Evolutionary conservation across 2,113 vertebrate genomes (phyloP).

Genomic region (Coregonus clupeaformis): DNA sequence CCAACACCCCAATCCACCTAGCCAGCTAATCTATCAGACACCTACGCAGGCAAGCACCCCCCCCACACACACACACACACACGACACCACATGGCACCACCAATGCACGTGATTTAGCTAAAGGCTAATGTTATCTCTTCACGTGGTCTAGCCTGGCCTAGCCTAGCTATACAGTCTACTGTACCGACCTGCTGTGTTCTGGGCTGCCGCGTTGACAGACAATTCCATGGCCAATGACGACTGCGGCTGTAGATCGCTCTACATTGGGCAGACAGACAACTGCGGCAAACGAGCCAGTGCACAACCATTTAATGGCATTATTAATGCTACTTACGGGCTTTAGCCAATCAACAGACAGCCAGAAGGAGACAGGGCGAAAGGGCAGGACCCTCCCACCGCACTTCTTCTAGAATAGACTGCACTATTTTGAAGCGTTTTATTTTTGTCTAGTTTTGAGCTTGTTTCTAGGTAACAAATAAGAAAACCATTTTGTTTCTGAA

Average conservation of each 20-base stretch:
- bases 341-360: conserved; percentile 69
- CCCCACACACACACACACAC: background rate
- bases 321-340: conserved; percentile 68
- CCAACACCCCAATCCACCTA: conserved; percentile 6
- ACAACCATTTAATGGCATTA: conserved; percentile 69
- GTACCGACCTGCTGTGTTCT: conserved; percentile 72
- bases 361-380: conserved; percentile 34
- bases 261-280: conserved; percentile 54
- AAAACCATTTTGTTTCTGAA: too few relatives aligned
- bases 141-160: conserved; percentile 37
- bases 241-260: conserved; percentile 45
- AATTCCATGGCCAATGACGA: conserved; percentile 69
- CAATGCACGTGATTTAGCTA: conserved; percentile 36
- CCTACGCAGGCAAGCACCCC: background rate
- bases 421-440: too few relatives aligned
- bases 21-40: conserved; percentile 12
- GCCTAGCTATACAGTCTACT: background rate
- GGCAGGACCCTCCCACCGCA: conserved; percentile 60
- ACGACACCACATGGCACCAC: background rate
- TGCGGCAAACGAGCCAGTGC: conserved; percentile 54
- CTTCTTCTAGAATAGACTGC: background rate
- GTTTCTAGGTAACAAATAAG: too few relatives aligned
- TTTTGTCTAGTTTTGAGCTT: too few relatives aligned
- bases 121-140: conserved; percentile 19
- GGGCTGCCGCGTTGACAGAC: conserved; percentile 61